Evolutionary conservation across 2,797 vertebrate species (phyloP).

Genomic region (Danio choprae): DNA sequence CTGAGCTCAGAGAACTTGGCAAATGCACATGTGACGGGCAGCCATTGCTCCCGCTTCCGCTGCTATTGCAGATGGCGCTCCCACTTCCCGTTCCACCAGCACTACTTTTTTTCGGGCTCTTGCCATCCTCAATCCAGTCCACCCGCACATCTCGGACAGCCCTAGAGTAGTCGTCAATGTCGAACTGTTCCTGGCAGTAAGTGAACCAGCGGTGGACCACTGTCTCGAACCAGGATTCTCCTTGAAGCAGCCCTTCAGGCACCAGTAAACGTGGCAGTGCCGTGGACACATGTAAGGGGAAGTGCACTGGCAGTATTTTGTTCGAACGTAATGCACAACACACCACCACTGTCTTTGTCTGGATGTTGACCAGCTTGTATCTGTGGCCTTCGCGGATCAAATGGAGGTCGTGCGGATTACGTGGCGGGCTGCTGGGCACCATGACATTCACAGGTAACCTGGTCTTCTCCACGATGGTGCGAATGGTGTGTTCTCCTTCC

Average conservation of each 20-base stretch:
- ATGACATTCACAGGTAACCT: conserved; percentile 94
- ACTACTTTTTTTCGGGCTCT: conserved; percentile 89
- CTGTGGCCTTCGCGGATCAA: conserved; percentile 95
- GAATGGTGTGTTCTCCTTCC: conserved; percentile 96
- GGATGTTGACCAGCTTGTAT: conserved; percentile 97
- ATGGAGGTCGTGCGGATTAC: conserved; percentile 96
- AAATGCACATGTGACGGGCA: conserved; percentile 86
- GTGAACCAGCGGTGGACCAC: conserved; percentile 94
- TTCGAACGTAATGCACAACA: conserved; percentile 90
- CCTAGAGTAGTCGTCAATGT: conserved; percentile 96
- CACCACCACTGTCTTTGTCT: conserved; percentile 97
- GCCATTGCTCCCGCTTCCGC: conserved; percentile 80
- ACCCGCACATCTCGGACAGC: conserved; percentile 92
- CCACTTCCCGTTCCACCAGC: conserved; percentile 68
- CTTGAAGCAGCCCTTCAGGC: conserved; percentile 90
- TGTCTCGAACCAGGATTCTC: conserved; percentile 89
- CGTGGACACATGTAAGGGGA: conserved; percentile 88
- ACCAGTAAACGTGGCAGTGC: conserved; percentile 85
- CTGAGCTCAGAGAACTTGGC: conserved; percentile 91
- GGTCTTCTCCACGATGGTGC: conserved; percentile 97
- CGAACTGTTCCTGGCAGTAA: conserved; percentile 94
- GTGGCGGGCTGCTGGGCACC: conserved; percentile 89
- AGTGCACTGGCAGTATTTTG: conserved; percentile 93
- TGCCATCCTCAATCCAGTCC: conserved; percentile 94
- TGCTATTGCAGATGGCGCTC: conserved; percentile 64